Evolutionary conservation across 2,797 vertebrate genomes (phyloP).

Genomic region (Allobates femoralis): DNA sequence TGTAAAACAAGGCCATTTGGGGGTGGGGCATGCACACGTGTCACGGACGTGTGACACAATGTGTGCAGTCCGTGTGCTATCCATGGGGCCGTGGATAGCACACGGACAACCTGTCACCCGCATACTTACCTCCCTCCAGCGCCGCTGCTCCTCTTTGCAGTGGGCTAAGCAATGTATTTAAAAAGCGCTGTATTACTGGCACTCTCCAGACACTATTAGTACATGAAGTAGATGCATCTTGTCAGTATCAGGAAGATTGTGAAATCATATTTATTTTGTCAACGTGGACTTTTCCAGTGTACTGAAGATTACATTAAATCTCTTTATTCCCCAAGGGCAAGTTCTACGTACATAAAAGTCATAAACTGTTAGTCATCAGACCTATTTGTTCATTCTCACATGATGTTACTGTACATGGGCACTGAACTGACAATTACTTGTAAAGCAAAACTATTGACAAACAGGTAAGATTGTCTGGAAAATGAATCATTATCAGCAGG

Average conservation of each 20-base stretch:
- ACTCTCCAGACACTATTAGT: too few species aligned
- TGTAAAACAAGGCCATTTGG: too few species aligned
- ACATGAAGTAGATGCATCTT: too few species aligned
- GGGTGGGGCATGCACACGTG: too few species aligned
- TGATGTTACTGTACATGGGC: neutral
- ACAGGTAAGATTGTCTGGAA: neutral
- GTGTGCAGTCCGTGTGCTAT: too few species aligned
- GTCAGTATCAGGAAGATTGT: neutral
- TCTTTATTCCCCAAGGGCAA: neutral
- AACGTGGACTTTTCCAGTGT: neutral
- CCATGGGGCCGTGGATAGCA: too few species aligned
- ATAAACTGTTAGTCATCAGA: constrained; percentile 8
- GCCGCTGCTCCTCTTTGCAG: too few species aligned
- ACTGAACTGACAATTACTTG: neutral
- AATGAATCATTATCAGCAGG: neutral
- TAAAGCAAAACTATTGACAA: neutral
- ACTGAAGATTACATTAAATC: neutral
- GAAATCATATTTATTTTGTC: neutral
- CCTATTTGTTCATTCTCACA: neutral
- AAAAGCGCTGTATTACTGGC: too few species aligned
- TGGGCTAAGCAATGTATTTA: too few species aligned
- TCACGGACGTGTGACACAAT: too few species aligned
- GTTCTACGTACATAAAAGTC: neutral
- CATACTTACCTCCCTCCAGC: too few species aligned
- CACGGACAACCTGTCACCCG: too few species aligned